Evolutionary conservation across 2,797 vertebrate species (phyloP).

Genomic region (Cynopterus sphinx): DNA sequence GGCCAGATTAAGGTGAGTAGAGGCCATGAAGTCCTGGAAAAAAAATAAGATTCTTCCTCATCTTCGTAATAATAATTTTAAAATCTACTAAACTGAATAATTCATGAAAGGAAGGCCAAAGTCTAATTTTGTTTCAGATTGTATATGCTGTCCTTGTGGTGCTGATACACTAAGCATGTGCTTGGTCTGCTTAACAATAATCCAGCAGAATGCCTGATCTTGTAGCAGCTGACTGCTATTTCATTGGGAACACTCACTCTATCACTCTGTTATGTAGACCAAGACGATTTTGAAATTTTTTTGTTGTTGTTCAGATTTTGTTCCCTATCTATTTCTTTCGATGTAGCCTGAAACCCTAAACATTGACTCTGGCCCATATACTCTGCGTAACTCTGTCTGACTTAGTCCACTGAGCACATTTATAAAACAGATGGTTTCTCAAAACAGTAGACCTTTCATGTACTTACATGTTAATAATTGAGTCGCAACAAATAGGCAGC

Average conservation of each 20-base stretch:
- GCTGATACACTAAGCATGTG: background rate
- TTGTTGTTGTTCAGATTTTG: background rate
- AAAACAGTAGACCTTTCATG: background rate
- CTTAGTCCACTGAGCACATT: background rate
- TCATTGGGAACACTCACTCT: background rate
- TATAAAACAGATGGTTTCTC: background rate
- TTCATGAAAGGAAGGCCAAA: background rate
- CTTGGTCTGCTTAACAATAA: background rate
- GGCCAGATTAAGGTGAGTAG: background rate
- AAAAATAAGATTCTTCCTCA: background rate
- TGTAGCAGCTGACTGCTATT: background rate
- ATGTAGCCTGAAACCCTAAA: background rate
- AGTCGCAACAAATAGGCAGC: background rate
- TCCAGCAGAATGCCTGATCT: background rate
- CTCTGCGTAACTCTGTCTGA: background rate
- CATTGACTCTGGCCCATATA: background rate
- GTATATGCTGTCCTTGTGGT: background rate
- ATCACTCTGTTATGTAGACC: background rate
- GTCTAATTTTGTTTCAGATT: background rate
- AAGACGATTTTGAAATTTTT: background rate
- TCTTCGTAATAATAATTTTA: background rate
- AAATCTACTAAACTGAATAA: background rate
- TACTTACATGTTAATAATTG: background rate
- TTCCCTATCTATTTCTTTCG: background rate
- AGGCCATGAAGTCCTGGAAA: background rate